These are phyloP conservation scores for Astur gentilis DNA, from an alignment of 2,113 vertebrate species.

Conservation along the genomic window DNA sequence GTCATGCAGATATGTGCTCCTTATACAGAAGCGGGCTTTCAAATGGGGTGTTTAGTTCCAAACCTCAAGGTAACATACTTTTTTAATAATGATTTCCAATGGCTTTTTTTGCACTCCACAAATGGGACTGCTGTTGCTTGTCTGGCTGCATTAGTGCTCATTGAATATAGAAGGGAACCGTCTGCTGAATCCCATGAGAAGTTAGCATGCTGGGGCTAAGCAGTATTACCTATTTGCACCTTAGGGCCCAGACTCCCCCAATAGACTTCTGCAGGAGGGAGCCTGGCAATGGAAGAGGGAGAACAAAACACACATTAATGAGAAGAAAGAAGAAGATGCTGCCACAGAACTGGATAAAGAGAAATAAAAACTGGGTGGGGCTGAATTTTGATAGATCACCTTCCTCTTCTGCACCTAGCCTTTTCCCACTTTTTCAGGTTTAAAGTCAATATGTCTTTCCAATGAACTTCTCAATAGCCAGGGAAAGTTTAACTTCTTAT, in stretches of 20 bases:
- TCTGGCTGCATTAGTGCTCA: not conserved
- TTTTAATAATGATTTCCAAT: not conserved
- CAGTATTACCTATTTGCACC: not conserved
- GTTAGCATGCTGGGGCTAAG: not conserved
- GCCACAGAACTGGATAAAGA: not conserved
- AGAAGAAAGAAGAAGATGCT: not conserved
- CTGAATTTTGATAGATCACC: not conserved
- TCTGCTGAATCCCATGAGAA: not conserved
- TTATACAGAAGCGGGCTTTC: not conserved
- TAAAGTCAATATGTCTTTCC: not conserved
- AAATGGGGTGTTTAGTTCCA: not conserved
- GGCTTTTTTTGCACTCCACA: not conserved
- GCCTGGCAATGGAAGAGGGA: not conserved
- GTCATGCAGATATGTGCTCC: not conserved
- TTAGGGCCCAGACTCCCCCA: not conserved
- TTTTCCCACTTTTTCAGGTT: not conserved
- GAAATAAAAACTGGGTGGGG: not conserved
- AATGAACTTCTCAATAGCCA: not conserved
- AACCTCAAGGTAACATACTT: not conserved
- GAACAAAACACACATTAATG: not conserved
- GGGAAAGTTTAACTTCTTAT: not conserved
- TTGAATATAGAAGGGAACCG: not conserved
- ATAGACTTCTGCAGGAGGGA: not conserved
- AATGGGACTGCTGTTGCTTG: not conserved
- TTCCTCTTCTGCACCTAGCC: not conserved